A percentile compares a stretch with the other conserved stretches of the same genome.
These are phyloP conservation scores for Sycophila texana DNA, from an alignment of 2,888 invertebrate species.

Conservation along the genomic window DNA sequence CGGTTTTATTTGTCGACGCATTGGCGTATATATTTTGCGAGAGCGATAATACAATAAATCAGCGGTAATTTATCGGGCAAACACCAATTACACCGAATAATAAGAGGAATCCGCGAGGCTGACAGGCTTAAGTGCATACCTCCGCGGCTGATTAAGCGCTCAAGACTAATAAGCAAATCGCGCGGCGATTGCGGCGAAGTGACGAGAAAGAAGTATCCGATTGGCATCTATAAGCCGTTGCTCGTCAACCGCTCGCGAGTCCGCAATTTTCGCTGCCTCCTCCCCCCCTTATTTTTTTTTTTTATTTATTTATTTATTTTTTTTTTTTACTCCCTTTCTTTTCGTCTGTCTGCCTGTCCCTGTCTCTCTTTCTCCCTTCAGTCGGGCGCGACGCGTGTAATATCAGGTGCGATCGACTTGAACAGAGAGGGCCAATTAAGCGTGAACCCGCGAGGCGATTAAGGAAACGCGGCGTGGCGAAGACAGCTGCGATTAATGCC, in stretches of 20 bases:
- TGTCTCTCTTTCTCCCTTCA: neutral
- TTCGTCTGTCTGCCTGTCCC: neutral
- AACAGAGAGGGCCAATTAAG: slow-evolving; percentile 31
- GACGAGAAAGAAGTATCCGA: neutral
- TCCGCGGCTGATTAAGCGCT: neutral
- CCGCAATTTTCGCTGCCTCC: neutral
- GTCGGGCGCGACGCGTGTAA: neutral
- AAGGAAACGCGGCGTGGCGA: slow-evolving; percentile 14
- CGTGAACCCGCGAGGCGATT: neutral
- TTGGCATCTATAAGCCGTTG: neutral
- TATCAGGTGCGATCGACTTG: slow-evolving; percentile 14
- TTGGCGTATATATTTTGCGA: too few relatives aligned
- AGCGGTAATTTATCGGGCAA: too few relatives aligned
- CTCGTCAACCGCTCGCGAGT: neutral
- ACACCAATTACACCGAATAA: too few relatives aligned
- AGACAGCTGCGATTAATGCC: slow-evolving; percentile 51
- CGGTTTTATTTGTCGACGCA: too few relatives aligned
- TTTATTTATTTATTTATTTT: too few relatives aligned
- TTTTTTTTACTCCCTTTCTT: neutral
- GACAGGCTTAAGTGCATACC: too few relatives aligned
- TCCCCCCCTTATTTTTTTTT: too few relatives aligned
- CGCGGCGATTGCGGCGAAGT: neutral
- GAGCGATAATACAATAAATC: too few relatives aligned
- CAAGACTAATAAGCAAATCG: neutral
- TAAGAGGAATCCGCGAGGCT: too few relatives aligned